Percentiles rank a stretch among this genome's conserved stretches.
These are phyloP conservation scores for Catharus fuscescens DNA, from an alignment of 2,113 vertebrate genomes.

Conservation along the genomic window DNA sequence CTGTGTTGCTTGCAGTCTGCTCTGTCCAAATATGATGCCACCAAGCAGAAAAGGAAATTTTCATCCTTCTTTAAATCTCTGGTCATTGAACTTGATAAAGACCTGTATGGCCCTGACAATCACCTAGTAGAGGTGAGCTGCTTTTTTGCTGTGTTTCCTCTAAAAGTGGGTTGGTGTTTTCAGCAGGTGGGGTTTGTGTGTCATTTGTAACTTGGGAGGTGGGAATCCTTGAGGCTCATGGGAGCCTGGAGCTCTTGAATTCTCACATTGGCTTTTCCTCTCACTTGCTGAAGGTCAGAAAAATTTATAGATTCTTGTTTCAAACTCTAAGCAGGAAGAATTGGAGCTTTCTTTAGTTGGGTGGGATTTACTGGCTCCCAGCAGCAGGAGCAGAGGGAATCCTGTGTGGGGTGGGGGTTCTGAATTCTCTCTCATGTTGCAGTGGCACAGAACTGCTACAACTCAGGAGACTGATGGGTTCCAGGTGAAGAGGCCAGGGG, in stretches of 20 bases:
- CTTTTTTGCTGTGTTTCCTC: conserved; percentile 27
- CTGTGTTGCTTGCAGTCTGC: conserved; percentile 84
- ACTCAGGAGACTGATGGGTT: conserved; percentile 99
- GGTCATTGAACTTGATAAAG: conserved; percentile 98
- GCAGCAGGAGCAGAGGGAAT: neutral
- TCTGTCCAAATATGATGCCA: conserved; percentile 98
- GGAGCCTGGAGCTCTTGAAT: neutral
- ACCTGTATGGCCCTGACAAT: conserved; percentile 98
- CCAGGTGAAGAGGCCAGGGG: conserved; percentile 98
- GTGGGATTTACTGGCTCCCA: neutral
- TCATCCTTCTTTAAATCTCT: conserved; percentile 99
- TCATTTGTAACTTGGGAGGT: neutral
- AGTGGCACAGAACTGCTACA: conserved; percentile 99
- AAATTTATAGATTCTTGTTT: neutral
- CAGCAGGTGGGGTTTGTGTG: neutral
- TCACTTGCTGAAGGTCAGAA: neutral
- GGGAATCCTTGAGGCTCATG: neutral
- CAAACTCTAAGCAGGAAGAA: neutral
- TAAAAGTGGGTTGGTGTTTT: neutral
- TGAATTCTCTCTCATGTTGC: neutral
- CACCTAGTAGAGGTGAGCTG: conserved; percentile 95
- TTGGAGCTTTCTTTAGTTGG: neutral
- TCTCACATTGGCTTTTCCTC: neutral
- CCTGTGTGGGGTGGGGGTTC: rapidly evolving
- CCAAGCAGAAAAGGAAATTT: conserved; percentile 99